phyloP scores from a whole-genome alignment of 2,797 vertebrate genomes.

The Neopelma chrysocephalum region DNA sequence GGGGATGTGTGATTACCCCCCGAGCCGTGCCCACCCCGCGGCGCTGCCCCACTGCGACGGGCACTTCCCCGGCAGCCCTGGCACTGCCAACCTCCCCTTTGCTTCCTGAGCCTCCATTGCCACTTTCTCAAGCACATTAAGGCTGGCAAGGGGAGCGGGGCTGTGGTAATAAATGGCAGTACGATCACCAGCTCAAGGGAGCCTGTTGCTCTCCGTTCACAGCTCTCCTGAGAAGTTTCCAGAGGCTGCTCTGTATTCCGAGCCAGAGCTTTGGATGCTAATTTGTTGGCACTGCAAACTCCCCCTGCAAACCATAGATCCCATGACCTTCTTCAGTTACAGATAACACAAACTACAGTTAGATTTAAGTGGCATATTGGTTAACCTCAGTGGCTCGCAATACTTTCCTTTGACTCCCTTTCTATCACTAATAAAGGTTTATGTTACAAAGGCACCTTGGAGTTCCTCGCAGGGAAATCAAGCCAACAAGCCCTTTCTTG shows the following conservation, averaged over 20 bases:
- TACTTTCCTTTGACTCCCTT: conserved; percentile 1
- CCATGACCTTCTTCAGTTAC: conserved; percentile 62
- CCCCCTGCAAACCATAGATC: not conserved
- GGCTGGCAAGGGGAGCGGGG: not conserved
- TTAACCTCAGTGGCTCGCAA: conserved; percentile 24
- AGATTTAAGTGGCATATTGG: conserved; percentile 37
- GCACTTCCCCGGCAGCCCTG: not conserved
- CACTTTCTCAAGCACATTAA: not conserved
- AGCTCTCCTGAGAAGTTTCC: not conserved
- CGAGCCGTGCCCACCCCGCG: fast-evolving
- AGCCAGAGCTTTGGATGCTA: conserved; percentile 38
- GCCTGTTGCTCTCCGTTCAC: not conserved
- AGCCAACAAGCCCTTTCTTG: not conserved
- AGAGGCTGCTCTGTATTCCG: conserved; percentile 29
- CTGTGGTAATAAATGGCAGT: not conserved
- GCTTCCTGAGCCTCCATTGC: not conserved
- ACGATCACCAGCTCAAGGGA: not conserved
- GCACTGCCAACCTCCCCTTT: not conserved
- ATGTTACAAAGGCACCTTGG: conserved; percentile 58
- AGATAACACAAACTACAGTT: conserved; percentile 64
- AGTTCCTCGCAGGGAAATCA: not conserved
- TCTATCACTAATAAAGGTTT: conserved; percentile 40
- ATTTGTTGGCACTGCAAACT: conserved; percentile 42
- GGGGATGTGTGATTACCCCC: fast-evolving
- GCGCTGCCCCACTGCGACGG: fast-evolving